These are phyloP conservation scores for Actinopyga echinites DNA, from an alignment of 53 echinoderm and acorn worm genomes.

Conservation along the genomic window DNA sequence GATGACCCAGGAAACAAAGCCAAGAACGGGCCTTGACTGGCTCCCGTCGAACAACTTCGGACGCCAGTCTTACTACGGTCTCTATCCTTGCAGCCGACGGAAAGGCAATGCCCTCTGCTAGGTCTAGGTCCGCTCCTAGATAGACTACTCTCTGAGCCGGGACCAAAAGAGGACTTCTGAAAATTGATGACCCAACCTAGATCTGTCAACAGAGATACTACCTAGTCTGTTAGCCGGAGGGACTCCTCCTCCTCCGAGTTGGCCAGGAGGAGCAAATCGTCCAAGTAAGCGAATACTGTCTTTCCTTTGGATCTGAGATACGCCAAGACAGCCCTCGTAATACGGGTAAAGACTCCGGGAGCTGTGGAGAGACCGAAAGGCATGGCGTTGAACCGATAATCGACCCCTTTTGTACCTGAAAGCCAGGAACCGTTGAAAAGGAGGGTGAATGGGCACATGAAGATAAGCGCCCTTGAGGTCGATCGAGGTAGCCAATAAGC, in stretches of 20 bases:
- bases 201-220: not conserved
- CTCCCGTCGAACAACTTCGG: not conserved
- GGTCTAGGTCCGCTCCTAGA: not conserved
- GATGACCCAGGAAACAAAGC: slow-evolving; percentile 22
- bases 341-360: slow-evolving; percentile 10
- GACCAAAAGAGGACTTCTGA: not conserved
- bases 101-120: not conserved
- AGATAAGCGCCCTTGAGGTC: too few relatives aligned
- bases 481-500: too few relatives aligned
- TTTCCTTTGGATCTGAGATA: not conserved
- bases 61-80: not conserved
- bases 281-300: slow-evolving; percentile 41
- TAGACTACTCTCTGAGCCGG: not conserved
- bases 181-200: not conserved
- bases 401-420: too few relatives aligned
- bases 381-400: not conserved
- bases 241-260: not conserved
- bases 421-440: too few relatives aligned
- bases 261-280: slow-evolving; percentile 63
- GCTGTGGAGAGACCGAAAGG: slow-evolving; percentile 65
- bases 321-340: too few relatives aligned
- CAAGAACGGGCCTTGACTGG: not conserved
- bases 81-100: not conserved
- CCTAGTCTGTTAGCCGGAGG: not conserved
- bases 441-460: too few relatives aligned